Base-by-base conservation (phyloP, 2,888 invertebrate genomes). In the Dryomyza anilis region DNA sequence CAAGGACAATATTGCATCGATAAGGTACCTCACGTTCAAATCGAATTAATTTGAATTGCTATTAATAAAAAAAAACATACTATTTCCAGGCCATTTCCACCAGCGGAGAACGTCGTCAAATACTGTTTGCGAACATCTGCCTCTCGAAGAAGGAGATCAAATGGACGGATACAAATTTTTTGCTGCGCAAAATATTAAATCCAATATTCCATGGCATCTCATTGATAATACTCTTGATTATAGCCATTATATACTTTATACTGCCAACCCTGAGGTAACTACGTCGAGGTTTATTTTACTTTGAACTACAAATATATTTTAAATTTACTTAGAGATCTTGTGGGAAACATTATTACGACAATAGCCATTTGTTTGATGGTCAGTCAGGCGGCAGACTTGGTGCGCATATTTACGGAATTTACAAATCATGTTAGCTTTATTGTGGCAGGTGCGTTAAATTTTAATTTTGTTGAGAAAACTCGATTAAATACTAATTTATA, bases 281-380 rank as follows among this genome's bases (percentile, higher is more conserved):
- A 30, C 45, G 39, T 36, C 48, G 29, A 25, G 36, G 29, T 16
- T 16, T 29, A n/a, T n/a, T n/a, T n/a, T n/a, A n/a, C n/a, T n/a
- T n/a, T 39, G 3, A 39, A 39, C 39, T 39, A 23, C 12, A 16
- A 23, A 50, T 8, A 16, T 10, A n/a, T 58, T 57, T 52, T 67
- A 48, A 14, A 21, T 33, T n/a, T 6, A 10, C 19, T 2, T 43
- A 83, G 83, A 74, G 93, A 94, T 84, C 85, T 94, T 57, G 89
- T 92, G 36, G 94, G 94, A 2, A 94, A 94, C 79, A 93, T 94
- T 70, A 88, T 94, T 66, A 93, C 93, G 1, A 93, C 92, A 53
- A 90, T 94, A 77, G 89, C 89, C 64, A 78, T 93, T 48, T 94
- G 94, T 75, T 84, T 94, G 71, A 90, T 93, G 74, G 84, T 91